Conservation (phyloP, 2,888 invertebrate species). For the Seira ritae region DNA sequence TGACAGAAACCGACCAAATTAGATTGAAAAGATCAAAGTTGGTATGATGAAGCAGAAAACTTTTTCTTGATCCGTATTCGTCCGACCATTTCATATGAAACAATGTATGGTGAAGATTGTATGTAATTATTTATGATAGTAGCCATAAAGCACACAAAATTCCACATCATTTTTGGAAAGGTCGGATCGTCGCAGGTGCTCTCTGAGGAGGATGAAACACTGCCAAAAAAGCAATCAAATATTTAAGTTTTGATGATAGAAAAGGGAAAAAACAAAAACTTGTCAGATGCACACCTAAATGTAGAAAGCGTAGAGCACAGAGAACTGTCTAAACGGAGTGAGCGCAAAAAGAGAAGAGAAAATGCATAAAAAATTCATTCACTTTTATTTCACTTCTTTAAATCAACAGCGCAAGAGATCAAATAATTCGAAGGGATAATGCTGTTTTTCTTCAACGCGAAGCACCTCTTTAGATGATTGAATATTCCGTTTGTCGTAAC, state of each 20-base stretch:
- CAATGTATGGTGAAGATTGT: neutral
- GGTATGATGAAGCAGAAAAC: too few species aligned
- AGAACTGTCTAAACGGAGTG: too few species aligned
- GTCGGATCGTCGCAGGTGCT: neutral
- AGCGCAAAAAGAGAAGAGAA: too few species aligned
- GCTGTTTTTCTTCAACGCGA: neutral
- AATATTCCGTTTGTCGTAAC: too few species aligned
- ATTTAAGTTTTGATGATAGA: too few species aligned
- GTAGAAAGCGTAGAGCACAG: too few species aligned
- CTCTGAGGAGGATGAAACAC: too few species aligned
- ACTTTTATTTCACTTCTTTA: conserved; percentile 11
- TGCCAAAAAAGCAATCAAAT: too few species aligned
- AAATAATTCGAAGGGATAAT: conserved; percentile 19
- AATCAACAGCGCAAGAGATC: conserved; percentile 11
- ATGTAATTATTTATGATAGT: neutral
- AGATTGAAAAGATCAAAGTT: neutral
- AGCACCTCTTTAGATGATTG: too few species aligned
- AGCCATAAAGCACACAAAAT: neutral
- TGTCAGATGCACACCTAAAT: too few species aligned
- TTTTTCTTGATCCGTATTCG: too few species aligned
- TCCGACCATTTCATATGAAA: conserved; percentile 6
- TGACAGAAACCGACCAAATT: conserved; percentile 31
- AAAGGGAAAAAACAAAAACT: too few species aligned
- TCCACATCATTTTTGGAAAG: neutral
- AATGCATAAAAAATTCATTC: conserved; percentile 15